Evolutionary conservation across 1,140 invertebrate genomes (phyloP), one percentile per base, ranked within the genome.

Genomic region (Hirudo medicinalis): DNA sequence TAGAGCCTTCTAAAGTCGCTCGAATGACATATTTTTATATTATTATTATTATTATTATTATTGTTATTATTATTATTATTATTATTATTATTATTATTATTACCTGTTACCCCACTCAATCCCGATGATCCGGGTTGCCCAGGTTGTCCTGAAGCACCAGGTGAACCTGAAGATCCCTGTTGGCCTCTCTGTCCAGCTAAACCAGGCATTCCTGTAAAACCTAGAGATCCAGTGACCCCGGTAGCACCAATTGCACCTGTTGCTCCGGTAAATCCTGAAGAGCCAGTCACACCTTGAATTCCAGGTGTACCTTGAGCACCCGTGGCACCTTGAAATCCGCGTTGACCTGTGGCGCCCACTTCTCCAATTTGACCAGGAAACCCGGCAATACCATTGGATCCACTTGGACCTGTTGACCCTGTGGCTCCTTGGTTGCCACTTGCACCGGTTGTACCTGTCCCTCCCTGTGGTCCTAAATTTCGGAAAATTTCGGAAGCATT

Each of bases 211-310:
- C 69, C 71, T 17, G 29, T 29, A 17, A 20, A n/a, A n/a, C 54
- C 57, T 40, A 8, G 5, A 71, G 57, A 29, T 27, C 71, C 71
- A 22, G 71, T 17, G 17, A 2, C 49, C 11, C 57, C 57, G 22
- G 57, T 49, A 8, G 5, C 43, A 49, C 43, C 43, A 11, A 15
- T 63, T 1, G 57, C 57, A 19, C 57, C 69, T n/a, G 32, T 36
- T 22, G 66, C 25, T 70, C 72, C 72, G 15, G 72, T 25, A 27
- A 40, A 53, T 55, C 72, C 72, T n/a, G 49, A 20, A 36, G 43
- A 5, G 5, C 72, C 72, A 53, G 54, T n/a, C n/a, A 27, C 11
- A 53, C 72, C 72, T 36, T 22, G 68, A 36, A n/a, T 20, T 22
- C 72, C 72, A 11, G 17, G 0, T 20, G n/a, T 5, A 70, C 72